phyloP scores from a whole-genome alignment of 2,888 invertebrate species.

The Caenorhabditis imperialis region DNA sequence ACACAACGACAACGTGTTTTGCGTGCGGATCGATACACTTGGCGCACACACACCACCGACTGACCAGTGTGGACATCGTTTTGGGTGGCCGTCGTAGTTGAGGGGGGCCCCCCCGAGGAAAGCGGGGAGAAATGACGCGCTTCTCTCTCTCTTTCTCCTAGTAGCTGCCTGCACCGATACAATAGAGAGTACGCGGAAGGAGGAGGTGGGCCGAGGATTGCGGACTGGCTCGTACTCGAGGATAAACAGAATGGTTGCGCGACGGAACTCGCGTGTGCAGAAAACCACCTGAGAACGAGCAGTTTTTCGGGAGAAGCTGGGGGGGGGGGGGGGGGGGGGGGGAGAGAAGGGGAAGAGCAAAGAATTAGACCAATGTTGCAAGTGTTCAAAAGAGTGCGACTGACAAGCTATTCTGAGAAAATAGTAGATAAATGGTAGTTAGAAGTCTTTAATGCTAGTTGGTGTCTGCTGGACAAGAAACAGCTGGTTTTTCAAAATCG shows the following conservation, averaged over 20 bases:
- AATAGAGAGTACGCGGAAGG: constrained; percentile 49
- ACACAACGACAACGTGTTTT: constrained; percentile 26
- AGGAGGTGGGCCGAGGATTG: constrained; percentile 45
- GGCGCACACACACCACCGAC: constrained; percentile 44
- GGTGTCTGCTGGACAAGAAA: too few relatives aligned
- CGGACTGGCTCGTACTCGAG: constrained; percentile 52
- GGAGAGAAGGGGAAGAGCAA: too few relatives aligned
- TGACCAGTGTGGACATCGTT: constrained; percentile 54
- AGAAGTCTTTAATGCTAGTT: too few relatives aligned
- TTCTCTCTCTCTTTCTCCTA: constrained; percentile 27
- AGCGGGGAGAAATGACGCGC: constrained; percentile 30
- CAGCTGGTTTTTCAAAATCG: too few relatives aligned
- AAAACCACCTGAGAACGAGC: constrained; percentile 12
- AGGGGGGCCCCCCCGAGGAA: neutral
- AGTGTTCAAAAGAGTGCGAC: too few relatives aligned
- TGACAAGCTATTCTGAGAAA: too few relatives aligned
- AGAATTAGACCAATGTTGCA: too few relatives aligned
- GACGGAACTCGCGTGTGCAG: constrained; percentile 11
- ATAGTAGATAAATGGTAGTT: too few relatives aligned
- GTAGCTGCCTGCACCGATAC: constrained; percentile 51
- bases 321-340: too few relatives aligned
- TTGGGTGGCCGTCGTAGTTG: constrained; percentile 53
- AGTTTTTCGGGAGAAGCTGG: too few relatives aligned
- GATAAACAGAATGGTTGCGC: constrained; percentile 52
- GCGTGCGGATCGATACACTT: constrained; percentile 45